Base-by-base conservation (phyloP, 2,797 vertebrate species). In the Crocodylus rhombifer region DNA sequence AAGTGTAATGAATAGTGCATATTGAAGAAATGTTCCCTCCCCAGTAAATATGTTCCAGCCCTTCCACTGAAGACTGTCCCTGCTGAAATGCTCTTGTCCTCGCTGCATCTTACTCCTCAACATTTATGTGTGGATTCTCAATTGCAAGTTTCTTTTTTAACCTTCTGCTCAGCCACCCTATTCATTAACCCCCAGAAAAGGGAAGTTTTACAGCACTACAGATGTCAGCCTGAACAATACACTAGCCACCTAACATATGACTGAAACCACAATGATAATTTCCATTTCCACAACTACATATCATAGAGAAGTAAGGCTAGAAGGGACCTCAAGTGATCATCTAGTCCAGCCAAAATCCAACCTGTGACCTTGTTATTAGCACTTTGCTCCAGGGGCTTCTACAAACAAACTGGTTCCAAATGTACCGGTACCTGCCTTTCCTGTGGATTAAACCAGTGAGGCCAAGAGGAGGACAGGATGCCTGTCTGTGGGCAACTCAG, bases 81-180 rank as follows among this genome's bases (percentile, higher is more conserved):
- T 4, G 77, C 17, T 1, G n/a, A 86, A 61, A 80, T 33, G 55
- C 4, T 2, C 26, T 36, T 63, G 55, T 64, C 58, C 67, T 56
- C 25, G 58, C 63, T 0, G 0, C 0, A 42, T 18, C 87, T 81
- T 2, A 7, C 57, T 12, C 21, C 58, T n/a, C 0, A 9, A 17
- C 0, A 5, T 2, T 17, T 1, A 71, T 74, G 0, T 1, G 0
- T 1, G 63, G 55, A 33, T 56, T 67, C 55, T 55, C 5, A 1
- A 33, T 13, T 1, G 14, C 16, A 36, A 80, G 56, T 26, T 69
- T 67, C 30, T 5, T 0, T 51, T 83, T 55, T 67, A n/a, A 75
- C n/a, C 62, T 77, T n/a, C 69, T 82, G 62, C 33, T 63, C 77
- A 3, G 30, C 67, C 57, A 61, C 75, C 51, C 77, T 18, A 58